phyloP scores from a whole-genome alignment of 2,797 vertebrate species.

The Eulemur rubriventer region DNA sequence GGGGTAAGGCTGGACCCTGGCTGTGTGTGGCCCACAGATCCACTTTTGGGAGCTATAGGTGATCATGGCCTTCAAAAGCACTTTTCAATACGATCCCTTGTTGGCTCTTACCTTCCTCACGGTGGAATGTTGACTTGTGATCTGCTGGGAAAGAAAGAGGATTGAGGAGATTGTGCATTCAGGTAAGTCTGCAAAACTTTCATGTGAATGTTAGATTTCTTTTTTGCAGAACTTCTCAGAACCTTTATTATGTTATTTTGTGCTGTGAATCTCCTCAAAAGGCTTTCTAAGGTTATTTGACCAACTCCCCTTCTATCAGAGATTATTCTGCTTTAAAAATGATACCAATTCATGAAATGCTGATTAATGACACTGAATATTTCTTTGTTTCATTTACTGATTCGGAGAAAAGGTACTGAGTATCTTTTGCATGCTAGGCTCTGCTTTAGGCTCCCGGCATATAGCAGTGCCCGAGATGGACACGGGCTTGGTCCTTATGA shows the following conservation, averaged over 20 bases:
- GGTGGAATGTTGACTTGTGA: not conserved
- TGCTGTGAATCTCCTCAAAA: not conserved
- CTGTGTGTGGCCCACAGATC: not conserved
- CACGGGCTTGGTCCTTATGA: not conserved
- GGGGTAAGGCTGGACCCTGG: too few species aligned
- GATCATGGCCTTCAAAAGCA: not conserved
- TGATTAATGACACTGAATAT: not conserved
- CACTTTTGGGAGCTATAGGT: not conserved
- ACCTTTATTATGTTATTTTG: not conserved
- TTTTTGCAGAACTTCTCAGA: not conserved
- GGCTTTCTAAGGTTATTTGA: not conserved
- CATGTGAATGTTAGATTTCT: not conserved
- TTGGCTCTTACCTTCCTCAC: not conserved
- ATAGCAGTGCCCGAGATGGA: not conserved
- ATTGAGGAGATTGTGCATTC: not conserved
- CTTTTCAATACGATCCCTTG: not conserved
- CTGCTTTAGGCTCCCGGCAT: not conserved
- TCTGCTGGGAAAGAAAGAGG: not conserved
- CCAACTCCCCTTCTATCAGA: not conserved
- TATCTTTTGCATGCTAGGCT: not conserved
- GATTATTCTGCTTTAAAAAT: not conserved
- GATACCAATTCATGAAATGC: not conserved
- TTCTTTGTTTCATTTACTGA: not conserved
- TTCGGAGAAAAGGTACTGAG: not conserved
- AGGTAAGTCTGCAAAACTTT: not conserved